A percentile compares a stretch with the other conserved stretches of the same genome.
phyloP scores from a whole-genome alignment of 2,113 vertebrate species.

The Mohoua ochrocephala region DNA sequence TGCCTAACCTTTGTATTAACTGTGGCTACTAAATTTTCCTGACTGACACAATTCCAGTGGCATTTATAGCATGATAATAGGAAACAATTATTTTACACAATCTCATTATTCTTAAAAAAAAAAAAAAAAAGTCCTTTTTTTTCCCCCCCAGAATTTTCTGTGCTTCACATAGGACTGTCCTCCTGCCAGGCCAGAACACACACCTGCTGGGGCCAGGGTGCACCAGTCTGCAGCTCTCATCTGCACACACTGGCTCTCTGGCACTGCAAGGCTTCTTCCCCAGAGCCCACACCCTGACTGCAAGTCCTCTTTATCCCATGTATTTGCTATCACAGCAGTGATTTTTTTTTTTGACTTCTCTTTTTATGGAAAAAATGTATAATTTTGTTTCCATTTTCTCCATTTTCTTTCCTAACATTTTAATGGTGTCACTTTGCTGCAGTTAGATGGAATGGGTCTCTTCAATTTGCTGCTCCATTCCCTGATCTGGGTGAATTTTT shows the following conservation, averaged over 20 bases:
- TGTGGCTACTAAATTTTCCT: background rate
- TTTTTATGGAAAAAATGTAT: background rate
- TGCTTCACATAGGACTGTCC: background rate
- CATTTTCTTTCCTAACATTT: background rate
- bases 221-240: background rate
- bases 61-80: background rate
- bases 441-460: background rate
- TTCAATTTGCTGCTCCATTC: background rate
- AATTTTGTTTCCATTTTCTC: background rate
- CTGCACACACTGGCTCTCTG: background rate
- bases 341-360: background rate
- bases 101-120: background rate
- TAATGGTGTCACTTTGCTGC: background rate
- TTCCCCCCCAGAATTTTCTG: background rate
- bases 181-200: background rate
- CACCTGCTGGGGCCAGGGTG: fast-evolving
- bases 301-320: background rate
- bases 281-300: background rate
- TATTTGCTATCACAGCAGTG: background rate
- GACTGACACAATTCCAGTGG: background rate
- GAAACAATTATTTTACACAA: background rate
- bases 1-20: background rate
- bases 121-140: background rate
- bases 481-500: background rate
- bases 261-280: background rate